phyloP scores from a whole-genome alignment of 2,797 vertebrate genomes.

The Gymnodraco acuticeps region DNA sequence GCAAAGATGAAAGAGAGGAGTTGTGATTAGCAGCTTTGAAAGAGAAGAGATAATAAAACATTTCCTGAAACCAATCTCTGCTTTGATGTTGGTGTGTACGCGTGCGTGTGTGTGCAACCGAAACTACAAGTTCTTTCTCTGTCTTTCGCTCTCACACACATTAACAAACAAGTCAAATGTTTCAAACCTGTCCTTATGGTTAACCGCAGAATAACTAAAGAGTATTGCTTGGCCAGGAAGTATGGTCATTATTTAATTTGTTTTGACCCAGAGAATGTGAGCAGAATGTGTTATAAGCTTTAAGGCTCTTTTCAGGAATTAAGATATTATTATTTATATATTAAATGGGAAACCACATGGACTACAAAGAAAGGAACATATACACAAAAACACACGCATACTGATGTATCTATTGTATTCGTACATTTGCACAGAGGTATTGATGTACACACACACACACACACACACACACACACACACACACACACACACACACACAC shows the following conservation, averaged over 20 bases:
- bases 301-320: not conserved
- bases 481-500: too few relatives aligned
- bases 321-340: not conserved
- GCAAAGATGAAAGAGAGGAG: conserved; percentile 80
- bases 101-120: conserved; percentile 28
- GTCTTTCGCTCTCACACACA: conserved; percentile 5
- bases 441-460: too few relatives aligned
- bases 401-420: conserved; percentile 7
- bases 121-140: conserved; percentile 18
- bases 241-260: too few relatives aligned
- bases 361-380: conserved; percentile 8
- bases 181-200: not conserved
- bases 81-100: conserved; percentile 65
- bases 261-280: too few relatives aligned
- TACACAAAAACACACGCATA: conserved; percentile 29
- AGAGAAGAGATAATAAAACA: conserved; percentile 78
- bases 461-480: rapidly evolving
- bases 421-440: conserved; percentile 39
- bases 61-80: conserved; percentile 80
- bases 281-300: too few relatives aligned
- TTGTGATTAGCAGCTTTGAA: conserved; percentile 81
- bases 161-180: conserved; percentile 38
- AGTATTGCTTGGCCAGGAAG: not conserved
- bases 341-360: not conserved
- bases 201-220: not conserved